Evolutionary conservation across 2,113 vertebrate genomes (phyloP).

Genomic region (Lethenteron camtschaticum): DNA sequence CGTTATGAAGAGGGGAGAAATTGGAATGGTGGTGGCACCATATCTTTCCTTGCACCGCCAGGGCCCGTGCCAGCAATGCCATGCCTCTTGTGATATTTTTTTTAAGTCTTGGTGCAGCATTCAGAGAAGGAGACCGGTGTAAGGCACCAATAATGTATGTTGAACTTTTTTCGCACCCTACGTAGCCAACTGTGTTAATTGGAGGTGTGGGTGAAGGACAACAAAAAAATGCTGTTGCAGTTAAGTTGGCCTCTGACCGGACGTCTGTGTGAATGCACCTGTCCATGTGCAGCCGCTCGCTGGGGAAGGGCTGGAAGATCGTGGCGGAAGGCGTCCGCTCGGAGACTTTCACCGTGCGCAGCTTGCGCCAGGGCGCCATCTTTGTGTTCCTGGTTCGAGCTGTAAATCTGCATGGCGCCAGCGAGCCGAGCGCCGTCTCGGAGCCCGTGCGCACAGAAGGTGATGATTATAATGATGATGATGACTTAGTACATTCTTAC

Average conservation of each 20-base stretch:
- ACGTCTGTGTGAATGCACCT: background rate
- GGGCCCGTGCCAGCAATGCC: no score
- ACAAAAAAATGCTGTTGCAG: background rate
- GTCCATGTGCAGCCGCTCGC: background rate
- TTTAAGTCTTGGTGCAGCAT: no score
- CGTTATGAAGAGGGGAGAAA: no score
- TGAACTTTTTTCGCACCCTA: background rate
- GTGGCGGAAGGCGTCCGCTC: background rate
- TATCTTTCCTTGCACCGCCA: no score
- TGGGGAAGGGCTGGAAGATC: slow-evolving; percentile 3
- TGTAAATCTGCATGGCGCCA: background rate
- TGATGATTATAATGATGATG: background rate
- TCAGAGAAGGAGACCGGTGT: no score
- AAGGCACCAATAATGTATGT: no score
- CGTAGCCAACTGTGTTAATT: background rate
- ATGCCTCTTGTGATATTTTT: no score
- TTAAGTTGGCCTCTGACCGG: background rate
- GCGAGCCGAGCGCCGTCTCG: slow-evolving; percentile 1
- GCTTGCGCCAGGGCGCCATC: background rate
- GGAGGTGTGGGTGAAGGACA: background rate
- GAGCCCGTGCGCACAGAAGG: slow-evolving; percentile 6
- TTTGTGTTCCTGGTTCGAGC: slow-evolving; percentile 4
- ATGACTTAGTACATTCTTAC: background rate
- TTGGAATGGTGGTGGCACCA: no score
- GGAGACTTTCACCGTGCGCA: background rate